Evolutionary conservation across 1,140 invertebrate genomes (phyloP).

Genomic region (Bombus polaris): DNA sequence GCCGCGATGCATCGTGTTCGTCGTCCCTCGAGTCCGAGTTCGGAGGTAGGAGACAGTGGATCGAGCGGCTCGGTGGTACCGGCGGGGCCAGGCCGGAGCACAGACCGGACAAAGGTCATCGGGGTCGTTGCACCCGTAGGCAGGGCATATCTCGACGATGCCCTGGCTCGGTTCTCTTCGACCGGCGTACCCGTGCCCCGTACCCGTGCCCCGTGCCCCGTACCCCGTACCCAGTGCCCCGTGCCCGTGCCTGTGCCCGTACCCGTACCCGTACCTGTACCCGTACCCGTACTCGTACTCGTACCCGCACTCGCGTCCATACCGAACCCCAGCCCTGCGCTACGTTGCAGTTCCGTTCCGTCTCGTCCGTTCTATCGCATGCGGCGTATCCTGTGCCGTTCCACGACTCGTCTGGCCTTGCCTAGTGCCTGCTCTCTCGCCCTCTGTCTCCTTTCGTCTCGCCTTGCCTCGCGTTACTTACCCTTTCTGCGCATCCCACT

Average conservation of each 20-base stretch:
- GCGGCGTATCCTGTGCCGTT: conserved; percentile 4
- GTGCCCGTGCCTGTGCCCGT: background rate
- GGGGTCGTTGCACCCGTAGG: conserved; percentile 82
- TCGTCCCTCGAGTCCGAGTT: conserved; percentile 44
- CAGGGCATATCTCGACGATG: conserved; percentile 79
- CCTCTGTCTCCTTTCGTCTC: background rate
- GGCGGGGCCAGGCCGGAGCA: conserved; percentile 73
- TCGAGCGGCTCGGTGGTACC: conserved; percentile 67
- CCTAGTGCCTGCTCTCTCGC: background rate
- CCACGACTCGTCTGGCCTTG: conserved; percentile 4
- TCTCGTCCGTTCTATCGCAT: background rate
- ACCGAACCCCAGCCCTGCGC: background rate
- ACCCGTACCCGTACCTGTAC: background rate
- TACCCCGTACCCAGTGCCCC: background rate
- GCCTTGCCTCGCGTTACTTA: background rate
- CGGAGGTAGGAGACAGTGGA: conserved; percentile 56
- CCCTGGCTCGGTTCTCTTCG: conserved; percentile 59
- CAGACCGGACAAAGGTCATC: conserved; percentile 81
- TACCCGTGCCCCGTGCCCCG: background rate
- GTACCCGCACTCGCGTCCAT: background rate
- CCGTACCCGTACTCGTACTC: background rate
- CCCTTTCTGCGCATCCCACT: background rate
- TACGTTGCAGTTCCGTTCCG: background rate
- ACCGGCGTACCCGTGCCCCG: conserved; percentile 12
- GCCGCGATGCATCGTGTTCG: conserved; percentile 30